These are phyloP conservation scores for Callopanchax toddi DNA, from an alignment of 2,113 vertebrate species.

Conservation along the genomic window DNA sequence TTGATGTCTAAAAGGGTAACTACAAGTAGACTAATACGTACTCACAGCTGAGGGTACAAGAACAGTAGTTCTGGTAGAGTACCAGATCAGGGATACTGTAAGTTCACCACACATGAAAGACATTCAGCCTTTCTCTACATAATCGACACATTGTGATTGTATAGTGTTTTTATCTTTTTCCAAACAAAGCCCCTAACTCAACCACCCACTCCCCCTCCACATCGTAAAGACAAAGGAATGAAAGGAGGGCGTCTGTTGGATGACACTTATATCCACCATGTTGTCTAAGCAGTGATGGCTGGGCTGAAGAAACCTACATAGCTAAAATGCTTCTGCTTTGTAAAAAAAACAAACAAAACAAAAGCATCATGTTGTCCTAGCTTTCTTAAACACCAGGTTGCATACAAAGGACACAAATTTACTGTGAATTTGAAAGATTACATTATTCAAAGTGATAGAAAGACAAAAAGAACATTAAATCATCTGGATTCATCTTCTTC, in stretches of 20 bases:
- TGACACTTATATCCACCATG: conserved; percentile 11
- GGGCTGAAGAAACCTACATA: too few species aligned
- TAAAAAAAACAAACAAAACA: too few species aligned
- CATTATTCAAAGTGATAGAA: neutral
- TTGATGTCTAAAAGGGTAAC: too few species aligned
- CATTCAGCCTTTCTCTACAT: conserved; percentile 45
- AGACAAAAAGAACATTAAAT: conserved; percentile 5
- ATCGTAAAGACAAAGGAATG: conserved; percentile 54
- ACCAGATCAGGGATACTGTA: too few species aligned
- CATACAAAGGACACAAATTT: neutral
- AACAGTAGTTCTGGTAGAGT: too few species aligned
- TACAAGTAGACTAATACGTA: too few species aligned
- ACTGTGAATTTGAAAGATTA: neutral
- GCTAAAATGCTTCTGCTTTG: too few species aligned
- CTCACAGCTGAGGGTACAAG: too few species aligned
- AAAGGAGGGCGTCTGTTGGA: conserved; percentile 62
- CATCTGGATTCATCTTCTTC: conserved; percentile 9
- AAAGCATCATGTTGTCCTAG: neutral
- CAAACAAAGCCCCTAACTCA: conserved; percentile 74
- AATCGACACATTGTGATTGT: conserved; percentile 33
- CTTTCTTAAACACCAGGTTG: neutral
- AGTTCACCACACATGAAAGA: conserved; percentile 41
- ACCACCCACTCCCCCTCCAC: conserved; percentile 24
- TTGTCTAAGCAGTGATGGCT: too few species aligned
- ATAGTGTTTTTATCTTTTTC: conserved; percentile 71